phyloP scores from a whole-genome alignment of 2,888 invertebrate species.

The Lobophora halterata region DNA sequence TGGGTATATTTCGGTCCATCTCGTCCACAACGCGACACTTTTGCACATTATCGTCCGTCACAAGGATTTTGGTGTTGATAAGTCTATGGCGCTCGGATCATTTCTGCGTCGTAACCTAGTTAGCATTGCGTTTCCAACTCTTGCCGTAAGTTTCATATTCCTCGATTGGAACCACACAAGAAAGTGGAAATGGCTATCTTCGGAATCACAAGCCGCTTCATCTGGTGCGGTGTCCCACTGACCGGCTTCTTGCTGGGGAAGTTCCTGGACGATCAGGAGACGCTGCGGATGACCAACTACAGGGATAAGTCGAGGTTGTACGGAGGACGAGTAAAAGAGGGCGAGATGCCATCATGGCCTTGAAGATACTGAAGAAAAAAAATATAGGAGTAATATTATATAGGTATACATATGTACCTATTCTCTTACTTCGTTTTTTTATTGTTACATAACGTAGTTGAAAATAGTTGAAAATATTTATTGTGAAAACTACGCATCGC shows the following conservation, averaged over 20 bases:
- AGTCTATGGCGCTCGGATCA: slow-evolving; percentile 75
- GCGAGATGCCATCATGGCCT: slow-evolving; percentile 88
- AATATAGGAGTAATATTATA: too few species aligned
- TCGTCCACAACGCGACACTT: not conserved
- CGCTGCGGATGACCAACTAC: slow-evolving; percentile 85
- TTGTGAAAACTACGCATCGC: too few species aligned
- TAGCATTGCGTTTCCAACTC: slow-evolving; percentile 84
- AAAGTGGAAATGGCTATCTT: slow-evolving; percentile 86
- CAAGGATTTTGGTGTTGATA: slow-evolving; percentile 29
- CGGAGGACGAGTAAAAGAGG: slow-evolving; percentile 83
- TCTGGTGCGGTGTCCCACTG: slow-evolving; percentile 76
- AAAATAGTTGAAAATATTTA: too few species aligned
- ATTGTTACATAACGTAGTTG: too few species aligned
- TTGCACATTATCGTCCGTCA: too few species aligned
- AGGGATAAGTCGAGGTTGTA: slow-evolving; percentile 91
- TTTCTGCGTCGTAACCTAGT: slow-evolving; percentile 83
- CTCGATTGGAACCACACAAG: slow-evolving; percentile 87
- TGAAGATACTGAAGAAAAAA: too few species aligned
- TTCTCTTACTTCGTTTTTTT: too few species aligned
- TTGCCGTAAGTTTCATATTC: slow-evolving; percentile 81
- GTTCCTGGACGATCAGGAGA: slow-evolving; percentile 85
- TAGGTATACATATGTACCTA: too few species aligned
- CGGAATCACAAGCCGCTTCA: slow-evolving; percentile 77
- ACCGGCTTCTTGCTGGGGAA: slow-evolving; percentile 82
- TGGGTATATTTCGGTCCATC: slow-evolving; percentile 40